Base-by-base conservation (phyloP, 2,888 invertebrate species). In the Drosophila leonis region DNA sequence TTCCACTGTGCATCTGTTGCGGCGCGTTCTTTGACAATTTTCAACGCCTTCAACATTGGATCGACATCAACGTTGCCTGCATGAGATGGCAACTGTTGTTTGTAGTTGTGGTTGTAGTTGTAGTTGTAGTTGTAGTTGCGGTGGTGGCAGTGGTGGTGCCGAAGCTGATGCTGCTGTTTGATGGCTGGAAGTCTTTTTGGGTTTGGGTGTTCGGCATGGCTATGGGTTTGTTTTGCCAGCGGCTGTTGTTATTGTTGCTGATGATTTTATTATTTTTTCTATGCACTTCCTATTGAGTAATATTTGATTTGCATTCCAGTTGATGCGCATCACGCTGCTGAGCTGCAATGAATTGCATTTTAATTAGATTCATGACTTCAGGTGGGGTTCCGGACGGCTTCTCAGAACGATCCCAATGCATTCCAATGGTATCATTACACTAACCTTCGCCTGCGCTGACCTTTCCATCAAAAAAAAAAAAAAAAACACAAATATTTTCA, bases 11-110 rank as follows among this genome's bases (percentile, higher is more conserved):
- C 59, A 33, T 10, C 52, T 35, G 52, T 64, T 77, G 86, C 86
- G 86, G 89, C 90, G 80, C 78, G 90, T 87, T 90, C 90, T 88
- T 88, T 88, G 87, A 88, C 90, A 88, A 88, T 88, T 88, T 88
- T 88, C 90, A 90, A 89, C 89, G 90, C 88, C 90, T 90, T 83
- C 85, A 49, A 49, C 49, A 82, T 74, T 72, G 82, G 71, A 83
- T 86, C 83, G 59, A 65, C 83, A 76, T 70, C 73, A 63, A 29
- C 71, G 63, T 71, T 73, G 84, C 69, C 80, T 85, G 87, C 87
- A 85, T 85, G 88, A 84, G 84, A 86, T 86, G 84, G 89, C 89
- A 88, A 77, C 83, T 74, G 77, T 77, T 70, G 65, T 69, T 71
- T 24, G 80, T 60, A 52, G 70, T 41, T 72, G 62, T 15, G 41